Percentiles rank a stretch among this genome's conserved stretches.
Conservation (phyloP, 2,797 vertebrate species). For the Phyllotis vaccarum region DNA sequence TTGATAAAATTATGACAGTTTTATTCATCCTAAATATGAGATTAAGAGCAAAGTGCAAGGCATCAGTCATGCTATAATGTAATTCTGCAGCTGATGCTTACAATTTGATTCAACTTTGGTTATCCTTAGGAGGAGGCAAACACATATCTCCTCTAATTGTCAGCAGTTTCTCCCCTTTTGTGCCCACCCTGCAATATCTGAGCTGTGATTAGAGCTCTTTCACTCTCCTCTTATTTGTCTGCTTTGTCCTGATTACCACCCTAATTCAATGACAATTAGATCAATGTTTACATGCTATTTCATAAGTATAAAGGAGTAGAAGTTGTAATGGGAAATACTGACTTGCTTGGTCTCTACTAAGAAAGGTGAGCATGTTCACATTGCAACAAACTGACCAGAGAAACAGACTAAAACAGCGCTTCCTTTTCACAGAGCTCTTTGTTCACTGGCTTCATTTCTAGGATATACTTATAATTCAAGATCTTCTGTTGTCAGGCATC, state of each 20-base stretch:
- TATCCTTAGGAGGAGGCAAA: neutral
- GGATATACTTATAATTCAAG: neutral
- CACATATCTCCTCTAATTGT: neutral
- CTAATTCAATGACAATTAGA: neutral
- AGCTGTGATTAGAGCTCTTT: neutral
- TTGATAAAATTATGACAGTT: neutral
- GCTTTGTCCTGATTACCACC: neutral
- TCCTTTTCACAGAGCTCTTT: neutral
- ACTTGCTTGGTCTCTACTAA: neutral
- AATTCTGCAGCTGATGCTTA: neutral
- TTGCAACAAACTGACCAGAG: neutral
- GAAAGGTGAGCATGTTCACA: neutral
- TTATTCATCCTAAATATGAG: neutral
- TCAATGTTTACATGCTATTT: neutral
- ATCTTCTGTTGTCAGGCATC: neutral
- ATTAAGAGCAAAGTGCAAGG: neutral
- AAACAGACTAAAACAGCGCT: neutral
- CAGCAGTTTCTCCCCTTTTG: neutral
- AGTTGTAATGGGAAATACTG: neutral
- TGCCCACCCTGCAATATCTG: fast-evolving
- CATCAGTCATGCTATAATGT: neutral
- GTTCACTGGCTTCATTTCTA: neutral
- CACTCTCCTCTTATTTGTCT: neutral
- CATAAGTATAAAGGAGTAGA: neutral
- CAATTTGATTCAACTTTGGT: neutral